phyloP scores from a whole-genome alignment of 2,797 vertebrate genomes.

The Poecilia gillii region DNA sequence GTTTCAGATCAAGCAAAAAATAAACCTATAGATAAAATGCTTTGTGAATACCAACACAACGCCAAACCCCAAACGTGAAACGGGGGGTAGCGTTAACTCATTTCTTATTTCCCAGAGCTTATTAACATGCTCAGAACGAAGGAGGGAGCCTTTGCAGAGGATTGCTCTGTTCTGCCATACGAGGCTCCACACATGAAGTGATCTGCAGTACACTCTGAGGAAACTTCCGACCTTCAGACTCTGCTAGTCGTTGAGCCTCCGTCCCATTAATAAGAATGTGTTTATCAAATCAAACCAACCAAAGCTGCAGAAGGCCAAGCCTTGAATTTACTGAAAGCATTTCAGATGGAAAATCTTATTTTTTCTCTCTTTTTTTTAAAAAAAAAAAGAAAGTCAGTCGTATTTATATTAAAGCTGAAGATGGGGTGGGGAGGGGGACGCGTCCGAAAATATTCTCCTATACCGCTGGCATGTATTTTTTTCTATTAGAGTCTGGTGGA shows the following conservation, averaged over 20 bases:
- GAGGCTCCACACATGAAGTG: background rate
- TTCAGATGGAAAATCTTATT: background rate
- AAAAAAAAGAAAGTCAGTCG: background rate
- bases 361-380: background rate
- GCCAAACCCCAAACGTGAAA: background rate
- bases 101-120: background rate
- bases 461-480: background rate
- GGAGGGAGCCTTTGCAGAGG: background rate
- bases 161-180: background rate
- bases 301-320: conserved; percentile 15
- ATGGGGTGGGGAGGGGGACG: background rate
- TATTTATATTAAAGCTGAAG: background rate
- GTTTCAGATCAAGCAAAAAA: background rate
- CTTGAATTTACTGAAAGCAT: background rate
- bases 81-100: background rate
- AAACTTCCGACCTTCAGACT: background rate
- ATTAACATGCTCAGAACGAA: background rate
- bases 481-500: conserved; percentile 5
- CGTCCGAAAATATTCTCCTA: background rate
- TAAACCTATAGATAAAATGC: background rate
- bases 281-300: background rate
- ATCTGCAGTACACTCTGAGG: background rate
- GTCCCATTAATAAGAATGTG: background rate
- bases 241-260: background rate
- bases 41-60: background rate